phyloP scores from a whole-genome alignment of 1,140 invertebrate genomes.

The Heliconius himera region DNA sequence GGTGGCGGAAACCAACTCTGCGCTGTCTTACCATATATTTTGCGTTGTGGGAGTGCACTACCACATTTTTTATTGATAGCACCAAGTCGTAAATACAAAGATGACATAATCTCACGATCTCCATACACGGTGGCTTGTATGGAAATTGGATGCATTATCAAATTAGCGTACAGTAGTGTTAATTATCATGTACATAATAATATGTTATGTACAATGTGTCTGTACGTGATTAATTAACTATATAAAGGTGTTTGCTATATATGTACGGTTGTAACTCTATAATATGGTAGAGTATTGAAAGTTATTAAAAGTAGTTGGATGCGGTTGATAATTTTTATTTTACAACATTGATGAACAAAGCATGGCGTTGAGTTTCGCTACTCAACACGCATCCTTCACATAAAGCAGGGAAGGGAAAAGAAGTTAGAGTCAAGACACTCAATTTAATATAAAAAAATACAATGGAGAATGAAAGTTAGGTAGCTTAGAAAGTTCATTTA shows the following conservation, averaged over 20 bases:
- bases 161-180: conserved; percentile 28
- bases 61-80: conserved; percentile 12
- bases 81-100: conserved; percentile 40
- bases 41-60: too few relatives aligned
- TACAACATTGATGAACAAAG: too few relatives aligned
- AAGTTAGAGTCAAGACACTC: not conserved
- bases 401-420: too few relatives aligned
- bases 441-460: too few relatives aligned
- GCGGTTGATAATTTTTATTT: not conserved
- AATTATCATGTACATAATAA: conserved; percentile 33
- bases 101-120: conserved; percentile 41
- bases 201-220: conserved; percentile 24
- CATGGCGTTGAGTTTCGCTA: too few relatives aligned
- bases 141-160: conserved; percentile 41
- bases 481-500: too few relatives aligned
- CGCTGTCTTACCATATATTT: too few relatives aligned
- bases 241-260: conserved; percentile 14
- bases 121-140: conserved; percentile 22
- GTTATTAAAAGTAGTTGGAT: too few relatives aligned
- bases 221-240: conserved; percentile 21
- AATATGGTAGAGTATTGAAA: too few relatives aligned
- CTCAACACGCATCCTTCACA: too few relatives aligned
- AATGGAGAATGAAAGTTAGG: too few relatives aligned
- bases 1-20: too few relatives aligned
- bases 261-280: not conserved